These are phyloP conservation scores for Penelope pileata DNA, from an alignment of 2,113 vertebrate genomes.

Conservation along the genomic window DNA sequence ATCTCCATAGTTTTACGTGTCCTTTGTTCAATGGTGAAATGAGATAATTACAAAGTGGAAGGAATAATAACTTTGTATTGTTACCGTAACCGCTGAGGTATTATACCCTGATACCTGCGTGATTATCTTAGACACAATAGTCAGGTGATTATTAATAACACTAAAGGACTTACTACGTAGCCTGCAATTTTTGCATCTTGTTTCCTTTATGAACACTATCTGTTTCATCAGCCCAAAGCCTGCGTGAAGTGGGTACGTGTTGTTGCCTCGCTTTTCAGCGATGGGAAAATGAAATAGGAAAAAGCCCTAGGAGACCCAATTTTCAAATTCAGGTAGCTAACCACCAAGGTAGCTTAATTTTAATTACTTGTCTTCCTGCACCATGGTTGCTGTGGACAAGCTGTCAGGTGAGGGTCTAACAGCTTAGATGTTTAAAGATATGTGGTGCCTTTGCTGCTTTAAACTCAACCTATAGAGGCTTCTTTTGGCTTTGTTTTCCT, in stretches of 20 bases:
- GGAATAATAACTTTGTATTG: slow-evolving; percentile 59
- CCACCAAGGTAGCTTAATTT: background rate
- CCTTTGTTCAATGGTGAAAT: slow-evolving; percentile 49
- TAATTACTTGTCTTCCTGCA: background rate
- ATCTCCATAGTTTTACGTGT: slow-evolving; percentile 17
- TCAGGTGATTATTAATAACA: slow-evolving; percentile 61
- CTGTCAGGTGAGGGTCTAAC: background rate
- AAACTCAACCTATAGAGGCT: background rate
- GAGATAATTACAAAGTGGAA: slow-evolving; percentile 64
- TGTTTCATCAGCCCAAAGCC: slow-evolving; percentile 9
- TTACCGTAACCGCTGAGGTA: slow-evolving; percentile 55
- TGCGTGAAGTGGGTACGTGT: background rate
- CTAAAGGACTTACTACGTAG: slow-evolving; percentile 46
- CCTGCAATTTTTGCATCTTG: background rate
- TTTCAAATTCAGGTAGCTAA: background rate
- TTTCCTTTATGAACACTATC: slow-evolving; percentile 29
- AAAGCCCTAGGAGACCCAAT: background rate
- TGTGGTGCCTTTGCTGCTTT: background rate
- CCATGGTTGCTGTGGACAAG: background rate
- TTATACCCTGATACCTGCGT: background rate
- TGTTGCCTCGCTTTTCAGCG: background rate
- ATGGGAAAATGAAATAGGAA: background rate
- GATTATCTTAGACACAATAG: slow-evolving; percentile 55
- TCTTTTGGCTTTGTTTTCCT: background rate
- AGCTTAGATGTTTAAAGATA: background rate